Conservation (phyloP, 2,113 vertebrate species). For the Hypomesus transpacificus region DNA sequence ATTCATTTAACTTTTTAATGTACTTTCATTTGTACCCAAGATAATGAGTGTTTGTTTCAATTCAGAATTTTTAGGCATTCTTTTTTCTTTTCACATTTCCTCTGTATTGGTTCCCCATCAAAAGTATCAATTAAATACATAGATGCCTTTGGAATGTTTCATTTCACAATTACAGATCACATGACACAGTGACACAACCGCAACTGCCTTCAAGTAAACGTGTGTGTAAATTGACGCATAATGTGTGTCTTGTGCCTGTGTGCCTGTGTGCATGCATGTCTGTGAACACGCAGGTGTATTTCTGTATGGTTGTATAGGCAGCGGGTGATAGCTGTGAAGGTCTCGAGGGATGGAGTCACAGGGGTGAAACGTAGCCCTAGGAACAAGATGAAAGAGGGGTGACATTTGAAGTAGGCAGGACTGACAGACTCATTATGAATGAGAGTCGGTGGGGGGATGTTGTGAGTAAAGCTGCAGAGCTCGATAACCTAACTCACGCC, state of each 20-base stretch:
- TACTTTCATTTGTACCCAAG: slow-evolving; percentile 32
- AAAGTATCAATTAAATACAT: slow-evolving; percentile 54
- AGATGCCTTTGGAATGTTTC: slow-evolving; percentile 6
- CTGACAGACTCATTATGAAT: slow-evolving; percentile 10
- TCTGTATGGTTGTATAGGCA: neutral
- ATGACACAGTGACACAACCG: no score
- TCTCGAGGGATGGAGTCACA: slow-evolving; percentile 10
- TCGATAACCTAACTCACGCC: neutral
- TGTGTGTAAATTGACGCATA: neutral
- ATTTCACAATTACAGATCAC: no score
- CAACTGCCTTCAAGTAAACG: neutral
- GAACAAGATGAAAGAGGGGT: slow-evolving; percentile 45
- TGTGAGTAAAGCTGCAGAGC: neutral
- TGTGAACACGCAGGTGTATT: neutral
- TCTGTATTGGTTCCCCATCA: slow-evolving; percentile 33
- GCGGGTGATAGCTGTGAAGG: slow-evolving; percentile 2
- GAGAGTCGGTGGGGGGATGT: neutral
- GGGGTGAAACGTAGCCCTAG: slow-evolving; percentile 32
- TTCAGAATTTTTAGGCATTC: slow-evolving; percentile 26
- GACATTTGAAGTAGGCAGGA: slow-evolving; percentile 43
- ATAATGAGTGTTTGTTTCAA: slow-evolving; percentile 35
- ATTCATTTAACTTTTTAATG: slow-evolving; percentile 19
- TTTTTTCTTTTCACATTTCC: neutral
- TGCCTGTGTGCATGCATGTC: neutral
- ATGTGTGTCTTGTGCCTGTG: neutral